phyloP scores from a whole-genome alignment of 2,113 vertebrate genomes.

The Lanius ludovicianus region DNA sequence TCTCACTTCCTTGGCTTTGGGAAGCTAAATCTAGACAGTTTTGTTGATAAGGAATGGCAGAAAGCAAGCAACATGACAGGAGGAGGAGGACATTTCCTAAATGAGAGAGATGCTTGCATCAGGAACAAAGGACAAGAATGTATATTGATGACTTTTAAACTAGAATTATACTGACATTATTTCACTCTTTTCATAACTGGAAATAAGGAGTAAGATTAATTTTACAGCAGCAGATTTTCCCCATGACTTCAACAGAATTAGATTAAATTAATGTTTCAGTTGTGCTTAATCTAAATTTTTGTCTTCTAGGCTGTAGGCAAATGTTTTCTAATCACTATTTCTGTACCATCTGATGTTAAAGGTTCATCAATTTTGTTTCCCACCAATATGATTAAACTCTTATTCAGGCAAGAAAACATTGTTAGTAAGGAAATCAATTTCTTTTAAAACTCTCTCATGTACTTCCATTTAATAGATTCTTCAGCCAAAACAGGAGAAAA shows the following conservation, averaged over 20 bases:
- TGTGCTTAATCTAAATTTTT: conserved; percentile 61
- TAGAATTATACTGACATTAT: not conserved
- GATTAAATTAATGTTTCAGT: conserved; percentile 55
- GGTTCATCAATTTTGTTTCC: conserved; percentile 39
- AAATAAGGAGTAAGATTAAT: conserved; percentile 44
- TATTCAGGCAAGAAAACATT: conserved; percentile 42
- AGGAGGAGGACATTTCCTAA: not conserved
- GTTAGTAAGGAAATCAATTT: conserved; percentile 57
- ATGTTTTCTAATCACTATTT: conserved; percentile 47
- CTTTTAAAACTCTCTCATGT: conserved; percentile 33
- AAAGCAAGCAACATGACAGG: not conserved
- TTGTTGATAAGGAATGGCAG: not conserved
- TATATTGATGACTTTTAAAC: not conserved
- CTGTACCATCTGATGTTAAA: conserved; percentile 31
- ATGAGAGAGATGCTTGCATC: not conserved
- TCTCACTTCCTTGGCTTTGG: not conserved
- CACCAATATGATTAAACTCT: conserved; percentile 52
- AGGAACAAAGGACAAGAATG: not conserved
- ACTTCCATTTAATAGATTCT: conserved; percentile 17
- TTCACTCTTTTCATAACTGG: not conserved
- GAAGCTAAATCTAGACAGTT: not conserved
- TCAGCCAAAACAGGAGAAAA: not conserved
- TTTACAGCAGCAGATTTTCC: conserved; percentile 46
- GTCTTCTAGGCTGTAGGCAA: conserved; percentile 44
- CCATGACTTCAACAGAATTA: conserved; percentile 48